Evolutionary conservation across 2,113 vertebrate species (phyloP).

Genomic region (Cyphomyrus discorhynchus): DNA sequence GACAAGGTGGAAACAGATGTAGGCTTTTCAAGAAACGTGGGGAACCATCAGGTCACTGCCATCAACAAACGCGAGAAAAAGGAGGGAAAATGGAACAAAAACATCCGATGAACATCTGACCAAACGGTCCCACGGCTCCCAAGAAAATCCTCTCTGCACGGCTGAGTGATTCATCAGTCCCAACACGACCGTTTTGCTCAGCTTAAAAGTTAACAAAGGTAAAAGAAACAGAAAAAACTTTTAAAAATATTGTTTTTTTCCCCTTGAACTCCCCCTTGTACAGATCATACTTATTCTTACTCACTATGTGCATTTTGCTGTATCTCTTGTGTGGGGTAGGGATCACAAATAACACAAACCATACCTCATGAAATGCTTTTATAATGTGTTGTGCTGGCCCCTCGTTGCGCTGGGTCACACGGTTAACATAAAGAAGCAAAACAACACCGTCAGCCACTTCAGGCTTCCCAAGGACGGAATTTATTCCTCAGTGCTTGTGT

Average conservation of each 20-base stretch:
- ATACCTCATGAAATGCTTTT: neutral
- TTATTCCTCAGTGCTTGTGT: neutral
- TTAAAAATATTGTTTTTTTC: neutral
- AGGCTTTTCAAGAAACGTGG: neutral
- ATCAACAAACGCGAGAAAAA: neutral
- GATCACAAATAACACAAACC: neutral
- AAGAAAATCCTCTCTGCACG: neutral
- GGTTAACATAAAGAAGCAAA: neutral
- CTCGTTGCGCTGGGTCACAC: neutral
- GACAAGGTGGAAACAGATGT: neutral
- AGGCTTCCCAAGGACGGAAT: neutral
- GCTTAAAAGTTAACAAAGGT: neutral
- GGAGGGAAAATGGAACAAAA: neutral
- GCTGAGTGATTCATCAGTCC: conserved; percentile 10
- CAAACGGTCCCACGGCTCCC: neutral
- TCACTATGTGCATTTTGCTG: neutral
- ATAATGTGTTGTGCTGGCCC: neutral
- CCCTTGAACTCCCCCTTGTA: neutral
- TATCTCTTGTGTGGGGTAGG: neutral
- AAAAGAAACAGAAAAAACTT: neutral
- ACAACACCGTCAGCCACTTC: neutral
- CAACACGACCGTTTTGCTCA: conserved; percentile 35
- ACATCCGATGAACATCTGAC: neutral
- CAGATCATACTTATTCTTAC: neutral
- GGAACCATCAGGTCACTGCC: neutral